phyloP scores from a whole-genome alignment of 2,797 vertebrate genomes.

The Cryptoprocta ferox region DNA sequence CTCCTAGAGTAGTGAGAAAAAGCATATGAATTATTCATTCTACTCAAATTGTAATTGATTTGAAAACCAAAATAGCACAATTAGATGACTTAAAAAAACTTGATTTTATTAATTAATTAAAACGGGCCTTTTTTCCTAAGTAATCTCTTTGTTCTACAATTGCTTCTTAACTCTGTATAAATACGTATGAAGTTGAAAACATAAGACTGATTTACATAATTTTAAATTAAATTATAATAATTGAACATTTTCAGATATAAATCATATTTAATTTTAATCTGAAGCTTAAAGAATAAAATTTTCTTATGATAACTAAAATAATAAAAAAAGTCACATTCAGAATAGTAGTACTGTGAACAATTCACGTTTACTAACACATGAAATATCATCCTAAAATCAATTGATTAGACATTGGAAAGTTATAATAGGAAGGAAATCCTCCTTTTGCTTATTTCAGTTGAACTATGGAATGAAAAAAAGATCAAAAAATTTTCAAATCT shows the following conservation, averaged over 20 bases:
- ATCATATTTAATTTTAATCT: background rate
- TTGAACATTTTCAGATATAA: background rate
- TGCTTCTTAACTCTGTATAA: background rate
- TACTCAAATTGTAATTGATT: background rate
- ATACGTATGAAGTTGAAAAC: conserved; percentile 29
- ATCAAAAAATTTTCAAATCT: background rate
- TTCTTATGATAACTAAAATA: background rate
- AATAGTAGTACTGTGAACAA: background rate
- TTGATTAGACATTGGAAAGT: background rate
- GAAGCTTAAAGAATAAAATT: background rate
- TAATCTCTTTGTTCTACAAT: background rate
- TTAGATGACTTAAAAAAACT: background rate
- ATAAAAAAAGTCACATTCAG: background rate
- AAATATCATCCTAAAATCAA: background rate
- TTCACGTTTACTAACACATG: background rate
- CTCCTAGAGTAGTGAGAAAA: background rate
- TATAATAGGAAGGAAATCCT: background rate
- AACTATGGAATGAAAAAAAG: background rate
- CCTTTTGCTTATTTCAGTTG: background rate
- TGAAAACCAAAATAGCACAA: background rate
- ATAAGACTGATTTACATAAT: background rate
- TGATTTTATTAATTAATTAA: conserved; percentile 24
- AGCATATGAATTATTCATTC: background rate
- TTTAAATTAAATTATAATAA: conserved; percentile 30
- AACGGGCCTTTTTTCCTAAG: background rate